These are phyloP conservation scores for Drosophila stalkeri DNA, from an alignment of 2,888 invertebrate species.

Conservation along the genomic window DNA sequence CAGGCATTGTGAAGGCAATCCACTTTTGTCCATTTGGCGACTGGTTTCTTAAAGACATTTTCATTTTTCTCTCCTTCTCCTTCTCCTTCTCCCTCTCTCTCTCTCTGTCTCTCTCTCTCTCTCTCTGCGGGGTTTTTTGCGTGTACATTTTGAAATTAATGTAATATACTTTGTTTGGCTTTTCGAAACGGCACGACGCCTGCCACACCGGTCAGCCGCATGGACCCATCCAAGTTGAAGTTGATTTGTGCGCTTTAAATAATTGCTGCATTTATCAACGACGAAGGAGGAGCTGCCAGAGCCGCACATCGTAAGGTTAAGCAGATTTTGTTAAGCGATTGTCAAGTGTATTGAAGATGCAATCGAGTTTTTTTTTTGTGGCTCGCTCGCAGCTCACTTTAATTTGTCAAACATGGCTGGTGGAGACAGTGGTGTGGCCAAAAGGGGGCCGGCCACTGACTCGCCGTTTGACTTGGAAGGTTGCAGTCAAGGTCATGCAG, in stretches of 20 bases:
- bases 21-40: constrained; percentile 56
- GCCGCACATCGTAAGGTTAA: constrained; percentile 59
- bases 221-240: constrained; percentile 47
- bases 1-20: constrained; percentile 70
- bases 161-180: constrained; percentile 50
- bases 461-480: constrained; percentile 12
- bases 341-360: constrained; percentile 69
- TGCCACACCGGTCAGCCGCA: constrained; percentile 17
- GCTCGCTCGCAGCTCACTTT: constrained; percentile 4
- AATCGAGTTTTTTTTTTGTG: constrained; percentile 55
- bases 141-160: constrained; percentile 56
- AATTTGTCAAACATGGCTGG: constrained; percentile 25
- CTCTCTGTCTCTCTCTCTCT: background rate
- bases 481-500: constrained; percentile 29
- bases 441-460: constrained; percentile 17
- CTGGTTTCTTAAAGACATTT: constrained; percentile 56
- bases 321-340: constrained; percentile 60
- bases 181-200: constrained; percentile 34
- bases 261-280: constrained; percentile 68
- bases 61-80: constrained; percentile 20
- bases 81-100: constrained; percentile 21
- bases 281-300: constrained; percentile 20
- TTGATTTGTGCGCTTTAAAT: constrained; percentile 71
- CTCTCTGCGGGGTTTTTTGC: constrained; percentile 27
- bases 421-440: constrained; percentile 37